Evolutionary conservation across 2,888 invertebrate genomes (phyloP).

Genomic region (Leptogaster cylindrica): DNA sequence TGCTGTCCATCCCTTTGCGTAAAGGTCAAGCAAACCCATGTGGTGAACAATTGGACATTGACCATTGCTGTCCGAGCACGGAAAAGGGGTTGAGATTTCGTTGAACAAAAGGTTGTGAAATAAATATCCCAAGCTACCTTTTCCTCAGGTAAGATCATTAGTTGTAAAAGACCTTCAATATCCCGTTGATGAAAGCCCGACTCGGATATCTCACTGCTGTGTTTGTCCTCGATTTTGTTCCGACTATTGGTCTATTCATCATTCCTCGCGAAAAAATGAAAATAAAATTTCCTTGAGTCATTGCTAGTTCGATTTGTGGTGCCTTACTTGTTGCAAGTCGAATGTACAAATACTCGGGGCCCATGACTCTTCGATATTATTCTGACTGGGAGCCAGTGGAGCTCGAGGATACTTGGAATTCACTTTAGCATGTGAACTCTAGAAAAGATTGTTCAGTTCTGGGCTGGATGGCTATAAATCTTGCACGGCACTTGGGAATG

Average conservation of each 20-base stretch:
- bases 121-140: constrained; percentile 36
- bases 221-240: constrained; percentile 6
- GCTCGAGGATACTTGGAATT: constrained; percentile 28
- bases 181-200: constrained; percentile 5
- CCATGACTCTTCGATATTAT: constrained; percentile 34
- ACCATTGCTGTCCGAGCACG: constrained; percentile 26
- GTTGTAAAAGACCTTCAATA: constrained; percentile 32
- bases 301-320: constrained; percentile 23
- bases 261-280: constrained; percentile 29
- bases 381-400: not conserved
- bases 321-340: constrained; percentile 35
- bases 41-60: not conserved
- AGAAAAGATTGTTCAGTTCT: constrained; percentile 11
- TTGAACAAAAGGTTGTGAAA: constrained; percentile 1
- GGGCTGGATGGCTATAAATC: constrained; percentile 37
- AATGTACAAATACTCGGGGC: constrained; percentile 1
- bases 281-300: constrained; percentile 31
- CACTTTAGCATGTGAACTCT: constrained; percentile 28
- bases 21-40: constrained; percentile 22
- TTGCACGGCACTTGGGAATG: constrained; percentile 15
- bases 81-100: constrained; percentile 16
- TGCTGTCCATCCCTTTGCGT: constrained; percentile 29
- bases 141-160: constrained; percentile 34
- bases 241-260: constrained; percentile 35
- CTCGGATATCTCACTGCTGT: constrained; percentile 9